Evolutionary conservation across 2,888 invertebrate species (phyloP).

Genomic region (Allygus modestus): DNA sequence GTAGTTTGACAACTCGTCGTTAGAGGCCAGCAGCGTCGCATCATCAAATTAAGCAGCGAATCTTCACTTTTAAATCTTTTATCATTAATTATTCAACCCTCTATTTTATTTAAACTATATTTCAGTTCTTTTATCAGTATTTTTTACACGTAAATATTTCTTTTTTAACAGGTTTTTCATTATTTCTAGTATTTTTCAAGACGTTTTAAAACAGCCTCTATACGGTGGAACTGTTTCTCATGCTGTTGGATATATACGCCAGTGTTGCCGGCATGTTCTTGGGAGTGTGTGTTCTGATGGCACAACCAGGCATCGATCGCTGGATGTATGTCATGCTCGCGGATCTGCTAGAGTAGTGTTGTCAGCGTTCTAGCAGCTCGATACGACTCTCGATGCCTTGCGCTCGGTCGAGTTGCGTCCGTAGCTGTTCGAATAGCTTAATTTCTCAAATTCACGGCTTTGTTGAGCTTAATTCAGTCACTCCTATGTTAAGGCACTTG

Average conservation of each 20-base stretch:
- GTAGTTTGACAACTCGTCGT: neutral
- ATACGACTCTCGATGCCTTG: conserved; percentile 7
- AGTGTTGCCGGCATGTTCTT: neutral
- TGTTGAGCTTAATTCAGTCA: neutral
- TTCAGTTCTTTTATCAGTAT: no score
- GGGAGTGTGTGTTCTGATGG: conserved; percentile 14
- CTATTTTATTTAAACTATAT: neutral
- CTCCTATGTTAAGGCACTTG: neutral
- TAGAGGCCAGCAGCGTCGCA: neutral
- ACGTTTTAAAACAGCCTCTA: no score
- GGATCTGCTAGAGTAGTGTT: conserved; percentile 16
- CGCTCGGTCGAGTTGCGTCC: conserved; percentile 11
- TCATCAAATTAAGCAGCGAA: neutral
- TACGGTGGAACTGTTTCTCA: no score
- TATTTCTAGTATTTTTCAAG: no score
- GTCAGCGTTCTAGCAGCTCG: neutral
- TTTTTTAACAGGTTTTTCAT: no score
- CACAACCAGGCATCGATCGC: conserved; percentile 4
- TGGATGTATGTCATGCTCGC: neutral
- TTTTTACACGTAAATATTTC: no score
- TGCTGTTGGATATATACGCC: neutral
- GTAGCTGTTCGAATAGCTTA: neutral
- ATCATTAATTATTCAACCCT: neutral
- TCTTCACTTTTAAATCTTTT: neutral
- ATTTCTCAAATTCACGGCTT: conserved; percentile 1